Base-by-base conservation (phyloP, 2,888 invertebrate species). In the Hyppa rectilinea region DNA sequence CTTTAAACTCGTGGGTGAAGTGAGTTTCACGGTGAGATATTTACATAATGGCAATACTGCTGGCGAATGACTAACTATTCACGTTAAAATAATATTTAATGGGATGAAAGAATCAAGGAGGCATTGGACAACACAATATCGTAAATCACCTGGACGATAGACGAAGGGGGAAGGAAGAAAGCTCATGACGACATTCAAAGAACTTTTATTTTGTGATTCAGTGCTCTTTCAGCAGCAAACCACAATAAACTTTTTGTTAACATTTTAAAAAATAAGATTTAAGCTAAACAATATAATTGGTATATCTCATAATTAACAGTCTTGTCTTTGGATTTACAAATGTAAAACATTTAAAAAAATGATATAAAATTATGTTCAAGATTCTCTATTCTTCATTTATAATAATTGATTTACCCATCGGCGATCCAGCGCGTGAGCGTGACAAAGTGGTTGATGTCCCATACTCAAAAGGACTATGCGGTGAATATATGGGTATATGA, bases 401-500 rank as follows among this genome's bases (percentile, higher is more conserved):
- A 52, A 43, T 12, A 29, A 29, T 66, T 55, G 53, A 50, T 66
- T 71, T 63, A 26, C 7, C 43, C 26, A 55, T 63, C 0, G 45
- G 31, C 10, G 70, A 73, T 10, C 34, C 61, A 53, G 20, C 29
- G 1, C 59, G 62, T 7, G 86, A 78, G 1, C 59, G 62, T 7
- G 86, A 78, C 26, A 79, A 65, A 34, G 62, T 58, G 10, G 45
- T 53, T 10, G 61, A 56, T 17, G 79, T 83, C 58, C 60, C 71
- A n/a, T 81, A 79, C 9, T 65, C 83, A 45, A 71, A 74, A 4
- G 86, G 87, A 23, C 65, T 53, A 2, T 79, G 73, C 14, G 70
- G 61, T 38, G 61, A 61, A 43, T 80, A 60, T 23, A 75, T 38
- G 14, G 61, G 59, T 31, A 59, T 17, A 12, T 76, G 52, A 45